Conservation (phyloP, 2,888 invertebrate species). For the Agrochola circellaris region DNA sequence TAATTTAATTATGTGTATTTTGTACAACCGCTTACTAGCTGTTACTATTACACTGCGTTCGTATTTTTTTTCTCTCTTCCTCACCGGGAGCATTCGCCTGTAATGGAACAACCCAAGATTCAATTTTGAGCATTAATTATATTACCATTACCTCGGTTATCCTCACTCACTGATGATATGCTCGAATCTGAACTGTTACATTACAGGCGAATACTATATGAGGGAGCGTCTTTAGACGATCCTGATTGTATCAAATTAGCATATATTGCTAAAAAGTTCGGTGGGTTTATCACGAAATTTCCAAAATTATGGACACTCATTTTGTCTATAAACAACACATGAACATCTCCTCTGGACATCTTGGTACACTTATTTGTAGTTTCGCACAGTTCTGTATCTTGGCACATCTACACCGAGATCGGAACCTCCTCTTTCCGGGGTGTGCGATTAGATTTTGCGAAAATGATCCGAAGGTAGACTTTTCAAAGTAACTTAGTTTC, state of each 20-base stretch:
- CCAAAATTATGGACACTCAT: neutral
- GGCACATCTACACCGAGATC: slow-evolving; percentile 85
- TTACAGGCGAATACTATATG: no score
- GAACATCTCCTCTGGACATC: slow-evolving; percentile 88
- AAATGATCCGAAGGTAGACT: slow-evolving; percentile 66
- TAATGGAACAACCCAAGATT: no score
- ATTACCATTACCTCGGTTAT: no score
- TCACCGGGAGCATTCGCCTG: no score
- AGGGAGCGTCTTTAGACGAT: neutral
- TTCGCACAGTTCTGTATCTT: slow-evolving; percentile 89
- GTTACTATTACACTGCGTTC: no score
- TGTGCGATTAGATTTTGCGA: slow-evolving; percentile 79
- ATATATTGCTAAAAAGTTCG: slow-evolving; percentile 45
- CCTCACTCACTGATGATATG: no score
- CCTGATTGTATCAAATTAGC: slow-evolving; percentile 11
- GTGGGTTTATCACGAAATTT: slow-evolving; percentile 59
- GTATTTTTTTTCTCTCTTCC: no score
- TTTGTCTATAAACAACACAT: slow-evolving; percentile 84
- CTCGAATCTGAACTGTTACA: no score
- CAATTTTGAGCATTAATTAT: no score
- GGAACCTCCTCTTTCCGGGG: slow-evolving; percentile 77
- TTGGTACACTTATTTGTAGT: slow-evolving; percentile 85
- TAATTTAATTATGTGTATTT: no score
- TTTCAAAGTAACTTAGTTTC: slow-evolving; percentile 81
- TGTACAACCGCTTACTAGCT: no score